Percentiles rank a stretch among this genome's conserved stretches.
Evolutionary conservation across 2,113 vertebrate genomes (phyloP).

Genomic region (Cettia cetti): DNA sequence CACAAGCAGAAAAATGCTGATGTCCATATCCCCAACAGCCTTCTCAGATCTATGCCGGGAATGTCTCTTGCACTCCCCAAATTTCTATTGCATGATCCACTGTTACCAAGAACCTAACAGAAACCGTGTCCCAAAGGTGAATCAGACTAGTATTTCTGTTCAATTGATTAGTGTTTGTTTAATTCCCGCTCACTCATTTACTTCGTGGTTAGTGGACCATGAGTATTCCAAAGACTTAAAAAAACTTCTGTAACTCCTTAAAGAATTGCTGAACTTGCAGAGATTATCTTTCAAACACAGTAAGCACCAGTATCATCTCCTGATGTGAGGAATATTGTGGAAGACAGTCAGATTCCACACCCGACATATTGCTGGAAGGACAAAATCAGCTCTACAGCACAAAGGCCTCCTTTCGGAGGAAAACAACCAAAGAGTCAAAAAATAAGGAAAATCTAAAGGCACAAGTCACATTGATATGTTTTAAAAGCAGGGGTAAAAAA

Average conservation of each 20-base stretch:
- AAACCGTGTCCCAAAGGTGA: not conserved
- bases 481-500: not conserved
- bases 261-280: not conserved
- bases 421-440: not conserved
- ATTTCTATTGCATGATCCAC: not conserved
- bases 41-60: not conserved
- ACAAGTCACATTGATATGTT: not conserved
- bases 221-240: not conserved
- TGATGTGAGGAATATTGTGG: not conserved
- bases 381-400: not conserved
- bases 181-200: not conserved
- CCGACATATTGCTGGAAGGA: conserved; percentile 25
- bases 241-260: not conserved
- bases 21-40: conserved; percentile 14
- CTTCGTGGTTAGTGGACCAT: not conserved
- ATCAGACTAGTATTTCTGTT: not conserved
- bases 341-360: not conserved
- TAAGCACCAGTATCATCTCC: not conserved
- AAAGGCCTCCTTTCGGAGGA: not conserved
- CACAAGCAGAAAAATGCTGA: conserved; percentile 1
- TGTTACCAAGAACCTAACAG: not conserved
- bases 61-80: not conserved
- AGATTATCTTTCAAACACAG: not conserved
- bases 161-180: not conserved
- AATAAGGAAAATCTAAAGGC: not conserved